Base-by-base conservation (phyloP, 2,888 invertebrate genomes). In the Drosophila neotestacea region DNA sequence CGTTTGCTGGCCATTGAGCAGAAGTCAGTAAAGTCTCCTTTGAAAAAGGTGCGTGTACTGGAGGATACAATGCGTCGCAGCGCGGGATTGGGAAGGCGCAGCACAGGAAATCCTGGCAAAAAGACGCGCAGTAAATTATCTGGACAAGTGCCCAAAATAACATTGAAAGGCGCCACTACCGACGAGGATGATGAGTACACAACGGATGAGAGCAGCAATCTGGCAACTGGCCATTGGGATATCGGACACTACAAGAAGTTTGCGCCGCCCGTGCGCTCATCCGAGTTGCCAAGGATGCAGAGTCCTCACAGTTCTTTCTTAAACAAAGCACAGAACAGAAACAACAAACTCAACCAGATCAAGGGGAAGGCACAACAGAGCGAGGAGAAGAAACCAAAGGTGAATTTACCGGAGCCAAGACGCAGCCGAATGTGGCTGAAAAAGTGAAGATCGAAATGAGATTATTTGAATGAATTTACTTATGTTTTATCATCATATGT, bases 1-100 rank as follows among this genome's bases (percentile, higher is more conserved):
- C 52, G 67, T 1, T 44, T 65, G 5, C 11, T 48, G 36, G 32
- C n/a, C n/a, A 16, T 41, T 7, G 47, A 62, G 38, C 44, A 67
- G n/a, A 59, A 62, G 44, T 0, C 67, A 1, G 70, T 73, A 9
- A 91, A 88, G 46, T 83, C 91, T 0, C 85, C 90, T 0, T 32
- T 79, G 4, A 89, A 81, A 59, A 90, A 88, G 50, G 68, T 79
- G 6, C 90, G 88, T 32, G 75, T 92, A 6, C 75, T 92, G 30
- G 89, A 88, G 7, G 81, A 79, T 1, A 91, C 90, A 0, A 73
- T 92, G 44, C 82, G 89, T 3, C 79, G 90, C 27, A 78, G 84
- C 52, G 85, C 87, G 7, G 91, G 87, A 0, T 62, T 91, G 11
- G 77, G 77, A 6, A 90, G 91, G 44, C 81, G 82, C 3, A 83